These are phyloP conservation scores for Nasonia vitripennis DNA, from an alignment of 1,140 invertebrate species.

Conservation along the genomic window DNA sequence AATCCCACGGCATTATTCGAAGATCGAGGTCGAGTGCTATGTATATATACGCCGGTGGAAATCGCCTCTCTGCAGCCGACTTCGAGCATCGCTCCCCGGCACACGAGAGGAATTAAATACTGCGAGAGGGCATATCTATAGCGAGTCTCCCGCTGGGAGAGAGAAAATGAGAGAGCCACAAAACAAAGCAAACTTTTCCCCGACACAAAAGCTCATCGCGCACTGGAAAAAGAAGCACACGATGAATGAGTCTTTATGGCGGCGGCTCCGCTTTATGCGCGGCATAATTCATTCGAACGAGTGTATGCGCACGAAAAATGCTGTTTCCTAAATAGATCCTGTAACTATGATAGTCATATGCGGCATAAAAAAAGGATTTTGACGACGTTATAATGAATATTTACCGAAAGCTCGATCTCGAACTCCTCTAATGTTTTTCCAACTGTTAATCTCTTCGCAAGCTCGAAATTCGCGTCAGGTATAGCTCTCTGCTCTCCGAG, in stretches of 20 bases:
- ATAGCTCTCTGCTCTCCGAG: background rate
- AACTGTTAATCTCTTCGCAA: background rate
- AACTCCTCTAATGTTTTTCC: background rate
- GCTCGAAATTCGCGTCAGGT: background rate
- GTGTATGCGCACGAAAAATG: too few species aligned
- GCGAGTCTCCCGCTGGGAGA: background rate
- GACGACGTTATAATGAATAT: too few species aligned
- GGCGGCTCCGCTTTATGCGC: too few species aligned
- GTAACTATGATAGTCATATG: too few species aligned
- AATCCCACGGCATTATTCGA: background rate
- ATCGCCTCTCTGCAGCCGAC: background rate
- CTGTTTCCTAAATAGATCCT: too few species aligned
- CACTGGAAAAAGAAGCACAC: background rate
- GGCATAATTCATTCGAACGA: background rate
- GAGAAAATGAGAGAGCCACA: slow-evolving; percentile 3
- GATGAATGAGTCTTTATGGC: too few species aligned
- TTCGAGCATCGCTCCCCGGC: background rate
- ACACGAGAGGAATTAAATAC: background rate
- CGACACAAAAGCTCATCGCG: background rate
- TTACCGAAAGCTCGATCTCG: too few species aligned
- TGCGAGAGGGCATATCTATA: background rate
- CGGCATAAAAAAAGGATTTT: too few species aligned
- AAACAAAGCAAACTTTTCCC: background rate
- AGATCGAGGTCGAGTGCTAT: background rate
- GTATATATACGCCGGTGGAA: background rate